Percentiles rank a stretch among this genome's conserved stretches.
phyloP scores from a whole-genome alignment of 2,797 vertebrate species.

The Enteromius radiatus region DNA sequence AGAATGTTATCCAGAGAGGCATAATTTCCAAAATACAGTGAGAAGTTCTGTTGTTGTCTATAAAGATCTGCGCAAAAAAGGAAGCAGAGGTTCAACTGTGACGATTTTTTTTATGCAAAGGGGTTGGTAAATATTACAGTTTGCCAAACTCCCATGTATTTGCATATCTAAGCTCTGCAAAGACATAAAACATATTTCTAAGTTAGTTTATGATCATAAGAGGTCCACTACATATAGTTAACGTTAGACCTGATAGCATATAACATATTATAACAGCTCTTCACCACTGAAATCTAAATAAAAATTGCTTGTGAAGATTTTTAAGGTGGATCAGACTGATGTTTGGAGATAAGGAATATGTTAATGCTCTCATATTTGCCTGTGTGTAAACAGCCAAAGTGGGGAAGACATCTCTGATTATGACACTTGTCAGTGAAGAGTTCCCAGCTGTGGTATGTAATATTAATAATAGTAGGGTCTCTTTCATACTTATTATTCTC shows the following conservation, averaged over 20 bases:
- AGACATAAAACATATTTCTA: neutral
- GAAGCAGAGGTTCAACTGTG: neutral
- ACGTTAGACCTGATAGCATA: neutral
- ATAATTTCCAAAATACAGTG: neutral
- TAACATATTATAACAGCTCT: neutral
- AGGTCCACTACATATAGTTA: neutral
- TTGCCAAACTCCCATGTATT: neutral
- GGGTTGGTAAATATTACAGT: neutral
- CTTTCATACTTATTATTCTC: neutral
- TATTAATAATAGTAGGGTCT: neutral
- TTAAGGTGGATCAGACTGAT: neutral
- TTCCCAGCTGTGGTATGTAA: constrained; percentile 91
- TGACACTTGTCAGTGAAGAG: constrained; percentile 98
- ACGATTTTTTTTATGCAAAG: neutral
- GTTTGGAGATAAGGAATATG: neutral
- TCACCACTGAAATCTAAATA: neutral
- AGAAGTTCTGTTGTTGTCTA: neutral
- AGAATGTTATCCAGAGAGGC: neutral
- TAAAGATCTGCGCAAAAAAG: neutral
- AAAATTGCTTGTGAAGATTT: neutral
- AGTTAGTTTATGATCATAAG: neutral
- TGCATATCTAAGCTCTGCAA: neutral
- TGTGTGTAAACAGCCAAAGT: constrained; percentile 86
- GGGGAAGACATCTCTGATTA: constrained; percentile 97
- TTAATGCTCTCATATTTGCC: neutral